Base-by-base conservation (phyloP, 1,140 invertebrate species). In the Microplitis demolitor region DNA sequence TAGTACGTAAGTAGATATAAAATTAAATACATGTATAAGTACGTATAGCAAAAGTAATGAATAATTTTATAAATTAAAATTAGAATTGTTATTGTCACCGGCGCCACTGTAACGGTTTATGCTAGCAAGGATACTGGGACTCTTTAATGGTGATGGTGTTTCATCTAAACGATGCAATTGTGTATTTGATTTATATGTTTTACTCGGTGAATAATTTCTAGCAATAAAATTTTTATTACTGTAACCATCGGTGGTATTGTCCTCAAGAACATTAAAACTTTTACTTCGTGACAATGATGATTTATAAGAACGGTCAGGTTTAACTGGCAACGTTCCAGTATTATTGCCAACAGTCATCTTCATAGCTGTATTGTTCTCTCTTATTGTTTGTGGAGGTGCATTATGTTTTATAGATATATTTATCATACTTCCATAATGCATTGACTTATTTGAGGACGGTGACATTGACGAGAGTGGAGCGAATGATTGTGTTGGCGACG, bases 81-180 rank as follows among this genome's bases (percentile, higher is more conserved):
- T 62, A 67, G 31, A 61, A 61, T 16, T 72, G 53, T 4, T 86
- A 84, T 71, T 85, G 88, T 67, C 91, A 90, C 5, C 95, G 82
- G 95, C 93, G 67, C 91, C 89, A 74, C 94, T 93, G 79, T 93
- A 95, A 62, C 94, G 89, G 82, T 91, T 95, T 34, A 95, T 93
- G 75, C 93, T 93, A 54, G 93, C 93, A 4, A 96, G 91, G 67
- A 96, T 93, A 50, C 93, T 93, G 0, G 94, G 94, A 81, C 93
- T 95, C 78, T 95, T 95, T 1, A 96, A 84, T 16, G 93, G 93
- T 5, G 91, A 90, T 31, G 89, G 90, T 77, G 92, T 91, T 74
- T 92, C 92, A 74, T 92, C 89, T 31, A 93, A 82, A 24, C 90
- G 88, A 78, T 91, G 91, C 16, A 95, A 81, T 74, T 94, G 93